These are phyloP conservation scores for Tenebrio molitor DNA, from an alignment of 1,140 invertebrate genomes.

Conservation along the genomic window DNA sequence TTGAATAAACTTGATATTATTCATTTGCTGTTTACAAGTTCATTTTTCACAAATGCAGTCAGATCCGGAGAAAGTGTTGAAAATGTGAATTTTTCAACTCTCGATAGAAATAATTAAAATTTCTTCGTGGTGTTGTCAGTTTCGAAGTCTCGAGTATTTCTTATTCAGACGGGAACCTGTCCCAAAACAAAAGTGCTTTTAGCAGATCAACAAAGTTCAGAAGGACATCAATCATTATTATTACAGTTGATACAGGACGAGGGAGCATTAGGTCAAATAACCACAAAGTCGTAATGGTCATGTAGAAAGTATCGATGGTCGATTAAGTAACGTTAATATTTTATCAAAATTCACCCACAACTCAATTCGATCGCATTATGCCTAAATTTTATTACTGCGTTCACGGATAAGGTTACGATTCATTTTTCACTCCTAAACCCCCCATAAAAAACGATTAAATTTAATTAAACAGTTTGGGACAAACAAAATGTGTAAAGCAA, in stretches of 20 bases:
- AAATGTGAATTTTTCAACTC: no score
- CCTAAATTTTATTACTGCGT: no score
- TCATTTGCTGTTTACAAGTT: no score
- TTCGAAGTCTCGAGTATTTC: background rate
- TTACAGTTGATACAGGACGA: conserved; percentile 13
- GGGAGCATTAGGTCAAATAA: conserved; percentile 16
- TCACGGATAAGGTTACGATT: no score
- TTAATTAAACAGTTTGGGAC: no score
- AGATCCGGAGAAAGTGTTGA: background rate
- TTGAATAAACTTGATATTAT: no score
- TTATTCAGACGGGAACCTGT: conserved; percentile 14
- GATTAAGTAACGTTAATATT: conserved; percentile 20
- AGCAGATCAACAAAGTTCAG: conserved; percentile 21
- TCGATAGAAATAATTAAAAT: no score
- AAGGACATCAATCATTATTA: conserved; percentile 36
- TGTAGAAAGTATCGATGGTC: conserved; percentile 16
- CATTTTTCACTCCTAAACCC: no score
- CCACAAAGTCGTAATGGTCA: conserved; percentile 15
- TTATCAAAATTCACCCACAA: conserved; percentile 1
- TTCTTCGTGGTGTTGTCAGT: background rate
- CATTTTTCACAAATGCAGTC: no score
- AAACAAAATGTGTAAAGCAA: no score
- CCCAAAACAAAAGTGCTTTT: conserved; percentile 33
- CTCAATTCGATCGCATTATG: background rate
- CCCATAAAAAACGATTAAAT: no score